Evolutionary conservation across 2,888 invertebrate genomes (phyloP), one percentile per base, ranked within the genome.

Genomic region (Conistra vaccinii): DNA sequence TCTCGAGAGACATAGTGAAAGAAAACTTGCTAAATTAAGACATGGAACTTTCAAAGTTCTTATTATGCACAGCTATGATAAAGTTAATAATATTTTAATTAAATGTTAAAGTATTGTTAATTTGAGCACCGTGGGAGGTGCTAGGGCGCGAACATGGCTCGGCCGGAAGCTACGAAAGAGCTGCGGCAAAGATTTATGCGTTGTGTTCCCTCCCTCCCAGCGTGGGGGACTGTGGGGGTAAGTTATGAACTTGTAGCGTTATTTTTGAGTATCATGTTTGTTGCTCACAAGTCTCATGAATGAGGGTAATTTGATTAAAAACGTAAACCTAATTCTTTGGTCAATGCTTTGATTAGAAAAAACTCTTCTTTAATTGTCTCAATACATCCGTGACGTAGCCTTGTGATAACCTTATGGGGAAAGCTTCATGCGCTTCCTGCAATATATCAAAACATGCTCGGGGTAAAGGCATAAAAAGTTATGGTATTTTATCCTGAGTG

Each of bases 131-230:
- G 85, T 85, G 72, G 84, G 85, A 89, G 89, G 87, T 86, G 87
- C 83, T 85, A 85, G 88, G 85, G 85, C 84, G 82, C 82, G 82
- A 85, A 83, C 77, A 72, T 70, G 72, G 87, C 83, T 82, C 82
- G 84, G 77, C 76, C 86, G 91, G 90, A 90, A 88, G 88, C 85
- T 83, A 74, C 81, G 83, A 87, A 89, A 88, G 87, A 89, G 91
- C 88, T 89, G 90, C 76, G 88, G 88, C 86, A 78, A 91, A 93
- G 92, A 93, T 93, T 93, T 92, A 92, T 92, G 89, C 88, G 89
- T 88, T 86, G 78, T 84, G 85, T 86, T 81, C 80, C 81, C 83
- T 81, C 80, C 81, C 83, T 76, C 81, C 77, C 76, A 73, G 71
- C 61, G 75, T 42, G 62, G 58, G 74, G 78, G 17, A 6, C 48